These are phyloP conservation scores for Eumerus sabulonum DNA, from an alignment of 2,888 invertebrate species.

Conservation along the genomic window DNA sequence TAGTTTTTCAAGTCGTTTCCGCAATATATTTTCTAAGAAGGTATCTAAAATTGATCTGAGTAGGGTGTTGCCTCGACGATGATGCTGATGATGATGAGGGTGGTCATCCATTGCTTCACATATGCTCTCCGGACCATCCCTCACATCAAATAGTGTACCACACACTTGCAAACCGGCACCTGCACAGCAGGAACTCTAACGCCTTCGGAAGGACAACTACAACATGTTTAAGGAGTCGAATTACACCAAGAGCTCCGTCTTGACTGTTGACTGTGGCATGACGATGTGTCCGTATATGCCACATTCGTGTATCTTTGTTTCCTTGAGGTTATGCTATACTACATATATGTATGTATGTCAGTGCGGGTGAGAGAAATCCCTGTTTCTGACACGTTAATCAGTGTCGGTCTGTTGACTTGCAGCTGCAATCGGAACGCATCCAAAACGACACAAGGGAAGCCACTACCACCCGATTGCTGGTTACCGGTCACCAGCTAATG, in stretches of 20 bases:
- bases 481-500: constrained; percentile 43
- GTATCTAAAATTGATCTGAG: constrained; percentile 63
- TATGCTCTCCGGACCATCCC: constrained; percentile 50
- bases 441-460: too few species aligned
- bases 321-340: constrained; percentile 53
- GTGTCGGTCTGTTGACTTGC: constrained; percentile 64
- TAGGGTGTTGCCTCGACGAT: constrained; percentile 21
- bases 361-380: constrained; percentile 48
- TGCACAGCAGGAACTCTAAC: constrained; percentile 51
- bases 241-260: constrained; percentile 39
- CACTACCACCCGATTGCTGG: too few species aligned
- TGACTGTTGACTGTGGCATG: constrained; percentile 11
- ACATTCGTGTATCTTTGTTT: constrained; percentile 18
- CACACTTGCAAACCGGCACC: neutral
- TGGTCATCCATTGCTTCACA: constrained; percentile 52
- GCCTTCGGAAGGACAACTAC: constrained; percentile 46
- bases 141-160: neutral
- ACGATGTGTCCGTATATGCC: constrained; percentile 13
- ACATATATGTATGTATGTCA: too few species aligned
- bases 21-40: constrained; percentile 62
- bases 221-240: constrained; percentile 64
- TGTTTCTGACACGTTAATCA: constrained; percentile 69
- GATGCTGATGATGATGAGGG: constrained; percentile 45
- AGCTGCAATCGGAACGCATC: constrained; percentile 44
- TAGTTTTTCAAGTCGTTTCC: constrained; percentile 37